Conservation (phyloP, 2,797 vertebrate genomes). For the Nannoperca obscura region DNA sequence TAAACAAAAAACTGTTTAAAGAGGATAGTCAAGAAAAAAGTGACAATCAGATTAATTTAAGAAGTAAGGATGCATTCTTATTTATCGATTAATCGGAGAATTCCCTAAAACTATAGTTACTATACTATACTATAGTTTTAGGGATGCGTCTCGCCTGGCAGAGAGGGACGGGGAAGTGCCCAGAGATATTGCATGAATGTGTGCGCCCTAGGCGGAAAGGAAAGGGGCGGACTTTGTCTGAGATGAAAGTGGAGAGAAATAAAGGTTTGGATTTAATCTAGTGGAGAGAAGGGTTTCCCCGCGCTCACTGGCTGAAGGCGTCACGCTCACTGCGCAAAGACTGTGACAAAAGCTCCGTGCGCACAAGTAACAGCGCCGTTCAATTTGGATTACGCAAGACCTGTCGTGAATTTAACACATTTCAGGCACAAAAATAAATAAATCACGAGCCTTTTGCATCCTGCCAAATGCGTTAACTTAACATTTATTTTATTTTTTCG, state of each 20-base stretch:
- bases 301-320: slow-evolving; percentile 79
- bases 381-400: slow-evolving; percentile 23
- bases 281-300: slow-evolving; percentile 88
- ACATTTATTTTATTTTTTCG: not conserved
- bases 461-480: slow-evolving; percentile 6
- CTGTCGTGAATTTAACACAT: slow-evolving; percentile 24
- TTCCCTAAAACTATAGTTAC: not conserved
- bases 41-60: not conserved
- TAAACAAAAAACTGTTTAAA: not conserved
- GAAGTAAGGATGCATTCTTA: too few species aligned
- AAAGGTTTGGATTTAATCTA: slow-evolving; percentile 97
- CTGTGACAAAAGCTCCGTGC: slow-evolving; percentile 80
- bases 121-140: too few species aligned
- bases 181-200: slow-evolving; percentile 93
- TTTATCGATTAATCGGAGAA: not conserved
- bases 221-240: slow-evolving; percentile 90
- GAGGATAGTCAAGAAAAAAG: not conserved
- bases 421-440: not conserved
- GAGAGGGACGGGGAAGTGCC: slow-evolving; percentile 71
- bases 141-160: slow-evolving; percentile 40
- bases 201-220: slow-evolving; percentile 89
- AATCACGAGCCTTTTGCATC: not conserved
- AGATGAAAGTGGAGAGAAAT: slow-evolving; percentile 97
- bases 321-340: slow-evolving; percentile 86
- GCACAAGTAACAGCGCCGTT: slow-evolving; percentile 49